phyloP scores from a whole-genome alignment of 1,140 invertebrate genomes.

The Macrostomum lignano region DNA sequence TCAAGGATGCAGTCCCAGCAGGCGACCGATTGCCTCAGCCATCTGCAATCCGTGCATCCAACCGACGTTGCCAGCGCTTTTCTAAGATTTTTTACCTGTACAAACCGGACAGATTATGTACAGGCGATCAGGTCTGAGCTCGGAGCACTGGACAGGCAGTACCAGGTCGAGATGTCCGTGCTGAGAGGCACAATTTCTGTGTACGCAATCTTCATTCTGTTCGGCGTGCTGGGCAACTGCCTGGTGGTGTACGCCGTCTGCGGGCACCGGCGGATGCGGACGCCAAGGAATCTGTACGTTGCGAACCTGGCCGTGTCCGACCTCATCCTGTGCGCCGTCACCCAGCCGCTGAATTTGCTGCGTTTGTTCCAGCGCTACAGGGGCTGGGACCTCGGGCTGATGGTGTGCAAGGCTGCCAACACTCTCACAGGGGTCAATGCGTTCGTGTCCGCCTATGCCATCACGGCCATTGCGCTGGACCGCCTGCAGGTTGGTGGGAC shows the following conservation, averaged over 20 bases:
- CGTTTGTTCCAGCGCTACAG: constrained; percentile 9
- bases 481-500: constrained; percentile 18
- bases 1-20: no score
- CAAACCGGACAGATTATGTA: no score
- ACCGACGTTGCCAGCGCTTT: no score
- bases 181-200: no score
- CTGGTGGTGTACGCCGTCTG: constrained; percentile 23
- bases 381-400: constrained; percentile 18
- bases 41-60: no score
- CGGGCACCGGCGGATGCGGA: constrained; percentile 16
- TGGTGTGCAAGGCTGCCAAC: constrained; percentile 19
- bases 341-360: constrained; percentile 15
- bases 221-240: constrained; percentile 24
- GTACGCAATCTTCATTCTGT: no score
- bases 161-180: no score
- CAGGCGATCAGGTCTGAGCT: no score
- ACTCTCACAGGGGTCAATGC: constrained; percentile 23
- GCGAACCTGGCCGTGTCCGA: constrained; percentile 27
- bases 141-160: no score
- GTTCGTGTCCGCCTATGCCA: constrained; percentile 25
- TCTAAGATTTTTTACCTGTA: no score
- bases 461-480: constrained; percentile 25
- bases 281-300: constrained; percentile 22
- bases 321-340: constrained; percentile 21
- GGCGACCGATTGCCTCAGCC: no score